These are phyloP conservation scores for Heliconius nattereri DNA, from an alignment of 1,140 invertebrate species.

Conservation along the genomic window DNA sequence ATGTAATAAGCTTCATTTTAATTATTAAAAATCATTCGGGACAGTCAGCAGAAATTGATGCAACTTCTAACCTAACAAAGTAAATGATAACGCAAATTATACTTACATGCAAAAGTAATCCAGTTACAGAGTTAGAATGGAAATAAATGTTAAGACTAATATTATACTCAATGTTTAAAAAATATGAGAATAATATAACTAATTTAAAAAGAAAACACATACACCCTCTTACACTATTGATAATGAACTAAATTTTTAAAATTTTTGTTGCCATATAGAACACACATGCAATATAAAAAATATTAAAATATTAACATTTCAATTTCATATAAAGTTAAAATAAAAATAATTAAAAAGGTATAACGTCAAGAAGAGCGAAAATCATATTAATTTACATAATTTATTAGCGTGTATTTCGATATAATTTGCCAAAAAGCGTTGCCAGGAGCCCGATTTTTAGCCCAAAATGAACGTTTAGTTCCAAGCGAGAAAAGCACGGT, in stretches of 20 bases:
- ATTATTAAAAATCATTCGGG: conserved; percentile 64
- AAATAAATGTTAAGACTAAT: conserved; percentile 30
- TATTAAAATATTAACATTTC: too few species aligned
- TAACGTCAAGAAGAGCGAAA: too few species aligned
- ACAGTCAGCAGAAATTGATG: conserved; percentile 75
- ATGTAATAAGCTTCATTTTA: conserved; percentile 67
- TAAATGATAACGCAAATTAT: conserved; percentile 50
- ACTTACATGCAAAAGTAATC: conserved; percentile 60
- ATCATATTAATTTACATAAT: too few species aligned
- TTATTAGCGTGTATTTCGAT: too few species aligned
- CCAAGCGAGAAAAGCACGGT: too few species aligned
- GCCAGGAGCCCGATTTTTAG: too few species aligned
- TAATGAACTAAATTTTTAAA: conserved; percentile 35
- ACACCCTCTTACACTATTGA: conserved; percentile 26
- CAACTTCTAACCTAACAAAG: conserved; percentile 75
- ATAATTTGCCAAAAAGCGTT: too few species aligned
- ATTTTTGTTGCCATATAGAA: neutral
- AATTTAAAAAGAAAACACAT: conserved; percentile 32
- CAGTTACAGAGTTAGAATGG: conserved; percentile 39
- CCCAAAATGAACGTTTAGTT: too few species aligned
- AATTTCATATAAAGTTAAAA: too few species aligned
- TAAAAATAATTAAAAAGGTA: too few species aligned
- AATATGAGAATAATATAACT: conserved; percentile 20
- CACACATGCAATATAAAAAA: neutral
- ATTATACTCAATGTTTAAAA: conserved; percentile 19